Evolutionary conservation across 2,888 invertebrate species (phyloP).

Genomic region (Oxystoma pomonae): DNA sequence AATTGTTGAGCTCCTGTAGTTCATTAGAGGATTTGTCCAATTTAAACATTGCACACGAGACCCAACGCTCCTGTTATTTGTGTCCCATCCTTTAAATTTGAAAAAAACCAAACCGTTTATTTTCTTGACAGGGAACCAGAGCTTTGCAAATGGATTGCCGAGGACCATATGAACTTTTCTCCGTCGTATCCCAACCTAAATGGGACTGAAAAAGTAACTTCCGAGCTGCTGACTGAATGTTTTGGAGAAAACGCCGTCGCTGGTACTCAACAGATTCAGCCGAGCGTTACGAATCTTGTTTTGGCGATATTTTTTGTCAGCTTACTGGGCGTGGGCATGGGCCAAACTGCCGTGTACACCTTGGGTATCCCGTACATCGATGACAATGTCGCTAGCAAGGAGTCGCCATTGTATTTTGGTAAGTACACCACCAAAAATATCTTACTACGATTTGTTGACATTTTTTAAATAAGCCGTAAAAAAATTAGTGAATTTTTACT

Average conservation of each 20-base stretch:
- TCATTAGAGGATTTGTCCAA: too few relatives aligned
- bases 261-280: slow-evolving; percentile 62
- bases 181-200: not conserved
- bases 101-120: too few relatives aligned
- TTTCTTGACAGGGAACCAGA: slow-evolving; percentile 42
- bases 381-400: slow-evolving; percentile 88
- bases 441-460: too few relatives aligned
- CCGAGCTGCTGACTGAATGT: slow-evolving; percentile 19
- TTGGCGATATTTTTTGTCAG: slow-evolving; percentile 86
- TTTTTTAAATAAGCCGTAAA: too few relatives aligned
- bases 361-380: slow-evolving; percentile 92
- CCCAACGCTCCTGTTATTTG: too few relatives aligned
- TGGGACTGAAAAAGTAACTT: slow-evolving; percentile 34
- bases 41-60: too few relatives aligned
- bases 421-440: too few relatives aligned
- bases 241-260: slow-evolving; percentile 52
- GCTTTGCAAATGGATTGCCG: slow-evolving; percentile 38
- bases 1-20: too few relatives aligned
- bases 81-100: too few relatives aligned
- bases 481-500: too few relatives aligned
- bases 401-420: slow-evolving; percentile 91
- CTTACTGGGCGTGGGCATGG: slow-evolving; percentile 83
- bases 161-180: not conserved
- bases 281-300: slow-evolving; percentile 75
- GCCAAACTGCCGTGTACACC: slow-evolving; percentile 89